A percentile compares a stretch with the other conserved stretches of the same genome.
Evolutionary conservation across 2,113 vertebrate species (phyloP).

Genomic region (Lophura nycthemera): DNA sequence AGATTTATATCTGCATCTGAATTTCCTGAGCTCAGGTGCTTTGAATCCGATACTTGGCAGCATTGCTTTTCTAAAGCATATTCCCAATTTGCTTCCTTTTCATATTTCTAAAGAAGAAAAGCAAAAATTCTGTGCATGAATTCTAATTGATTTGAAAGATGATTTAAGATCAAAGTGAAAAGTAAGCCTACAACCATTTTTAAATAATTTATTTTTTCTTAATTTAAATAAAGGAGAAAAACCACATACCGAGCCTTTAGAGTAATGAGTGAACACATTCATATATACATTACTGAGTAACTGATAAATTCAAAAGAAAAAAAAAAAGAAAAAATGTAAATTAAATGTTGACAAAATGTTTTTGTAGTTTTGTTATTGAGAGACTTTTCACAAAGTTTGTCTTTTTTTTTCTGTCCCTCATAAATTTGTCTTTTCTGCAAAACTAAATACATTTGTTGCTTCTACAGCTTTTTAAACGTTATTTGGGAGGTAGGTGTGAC

Average conservation of each 20-base stretch:
- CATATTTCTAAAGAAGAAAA: background rate
- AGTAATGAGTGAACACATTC: background rate
- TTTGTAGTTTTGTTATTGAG: background rate
- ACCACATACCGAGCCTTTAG: background rate
- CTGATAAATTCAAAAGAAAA: background rate
- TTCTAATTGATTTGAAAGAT: slow-evolving; percentile 56
- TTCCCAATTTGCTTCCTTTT: background rate
- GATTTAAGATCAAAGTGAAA: slow-evolving; percentile 47
- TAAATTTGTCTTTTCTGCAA: background rate
- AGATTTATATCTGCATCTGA: background rate
- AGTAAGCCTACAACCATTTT: slow-evolving; percentile 47
- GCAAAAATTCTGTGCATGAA: background rate
- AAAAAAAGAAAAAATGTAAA: background rate
- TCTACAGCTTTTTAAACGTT: background rate
- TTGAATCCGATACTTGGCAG: background rate
- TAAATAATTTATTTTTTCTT: slow-evolving; percentile 18
- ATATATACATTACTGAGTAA: background rate
- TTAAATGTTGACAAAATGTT: background rate
- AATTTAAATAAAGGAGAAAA: slow-evolving; percentile 2
- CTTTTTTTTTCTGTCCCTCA: background rate
- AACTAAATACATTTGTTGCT: background rate
- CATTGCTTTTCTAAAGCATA: background rate
- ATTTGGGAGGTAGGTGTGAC: accelerated
- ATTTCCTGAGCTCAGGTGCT: background rate
- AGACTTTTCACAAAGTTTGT: background rate